Conservation (phyloP, 1,140 invertebrate species). For the Zaprionus africanus region DNA sequence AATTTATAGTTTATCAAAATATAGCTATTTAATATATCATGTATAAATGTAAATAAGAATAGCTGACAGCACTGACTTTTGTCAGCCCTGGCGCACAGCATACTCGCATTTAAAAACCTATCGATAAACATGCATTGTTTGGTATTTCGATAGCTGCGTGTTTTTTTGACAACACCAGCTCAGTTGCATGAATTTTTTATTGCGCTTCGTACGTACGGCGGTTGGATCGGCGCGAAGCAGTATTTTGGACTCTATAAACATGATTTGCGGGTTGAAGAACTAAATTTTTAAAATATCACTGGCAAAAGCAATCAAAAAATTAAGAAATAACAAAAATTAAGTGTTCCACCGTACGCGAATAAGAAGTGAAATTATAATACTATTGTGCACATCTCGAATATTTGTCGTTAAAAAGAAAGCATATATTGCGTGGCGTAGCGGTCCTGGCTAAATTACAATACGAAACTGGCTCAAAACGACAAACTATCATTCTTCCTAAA, state of each 20-base stretch:
- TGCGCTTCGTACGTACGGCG: slow-evolving; percentile 13
- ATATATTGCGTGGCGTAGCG: background rate
- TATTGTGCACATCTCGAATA: slow-evolving; percentile 11
- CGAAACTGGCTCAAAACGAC: slow-evolving; percentile 71
- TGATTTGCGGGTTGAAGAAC: slow-evolving; percentile 12
- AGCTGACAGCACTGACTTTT: background rate
- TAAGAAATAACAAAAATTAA: slow-evolving; percentile 8
- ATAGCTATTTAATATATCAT: background rate
- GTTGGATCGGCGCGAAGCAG: slow-evolving; percentile 13
- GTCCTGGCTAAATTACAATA: slow-evolving; percentile 27
- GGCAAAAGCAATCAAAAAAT: slow-evolving; percentile 13
- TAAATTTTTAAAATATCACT: slow-evolving; percentile 23
- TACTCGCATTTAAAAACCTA: slow-evolving; percentile 1
- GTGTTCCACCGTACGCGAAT: slow-evolving; percentile 17
- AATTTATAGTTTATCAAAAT: background rate
- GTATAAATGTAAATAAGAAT: background rate
- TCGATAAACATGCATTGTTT: slow-evolving; percentile 12
- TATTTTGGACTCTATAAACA: slow-evolving; percentile 14
- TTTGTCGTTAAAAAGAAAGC: slow-evolving; percentile 8
- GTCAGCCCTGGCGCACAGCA: background rate
- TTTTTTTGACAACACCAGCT: slow-evolving; percentile 44
- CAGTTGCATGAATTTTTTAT: slow-evolving; percentile 45
- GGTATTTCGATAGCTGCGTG: slow-evolving; percentile 27
- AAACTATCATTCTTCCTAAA: slow-evolving; percentile 62
- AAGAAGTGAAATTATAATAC: slow-evolving; percentile 52